These are phyloP conservation scores for Geotrypetes seraphini DNA, from an alignment of 2,797 vertebrate genomes.

Conservation along the genomic window DNA sequence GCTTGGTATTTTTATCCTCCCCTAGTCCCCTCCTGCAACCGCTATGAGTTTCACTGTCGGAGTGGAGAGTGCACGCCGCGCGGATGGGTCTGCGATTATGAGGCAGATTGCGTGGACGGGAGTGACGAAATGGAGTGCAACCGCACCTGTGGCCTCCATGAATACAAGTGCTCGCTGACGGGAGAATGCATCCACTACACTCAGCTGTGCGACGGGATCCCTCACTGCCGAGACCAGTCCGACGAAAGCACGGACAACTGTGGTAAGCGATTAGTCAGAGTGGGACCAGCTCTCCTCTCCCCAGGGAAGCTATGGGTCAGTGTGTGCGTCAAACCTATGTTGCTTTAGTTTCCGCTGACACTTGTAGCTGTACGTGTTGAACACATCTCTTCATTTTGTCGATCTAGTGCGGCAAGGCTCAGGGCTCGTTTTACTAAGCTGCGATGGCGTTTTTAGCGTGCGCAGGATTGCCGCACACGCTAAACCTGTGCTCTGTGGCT, in stretches of 20 bases:
- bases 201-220: constrained; percentile 67
- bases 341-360: too few species aligned
- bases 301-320: too few species aligned
- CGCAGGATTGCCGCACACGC: too few species aligned
- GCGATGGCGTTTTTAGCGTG: too few species aligned
- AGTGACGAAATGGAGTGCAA: constrained; percentile 67
- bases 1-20: background rate
- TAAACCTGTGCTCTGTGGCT: too few species aligned
- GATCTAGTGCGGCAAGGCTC: too few species aligned
- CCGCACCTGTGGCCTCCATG: constrained; percentile 40
- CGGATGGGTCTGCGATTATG: constrained; percentile 74
- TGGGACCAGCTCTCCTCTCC: too few species aligned
- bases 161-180: constrained; percentile 47
- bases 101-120: constrained; percentile 71
- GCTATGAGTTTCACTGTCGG: constrained; percentile 58
- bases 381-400: too few species aligned
- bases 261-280: too few species aligned
- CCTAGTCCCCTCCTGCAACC: constrained; percentile 39
- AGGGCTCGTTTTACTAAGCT: too few species aligned
- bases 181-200: constrained; percentile 57
- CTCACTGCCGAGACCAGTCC: constrained; percentile 67
- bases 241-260: constrained; percentile 69
- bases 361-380: too few species aligned
- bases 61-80: constrained; percentile 63
- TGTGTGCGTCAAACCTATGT: too few species aligned